phyloP scores from a whole-genome alignment of 1,140 invertebrate genomes.

The Galleria mellonella region DNA sequence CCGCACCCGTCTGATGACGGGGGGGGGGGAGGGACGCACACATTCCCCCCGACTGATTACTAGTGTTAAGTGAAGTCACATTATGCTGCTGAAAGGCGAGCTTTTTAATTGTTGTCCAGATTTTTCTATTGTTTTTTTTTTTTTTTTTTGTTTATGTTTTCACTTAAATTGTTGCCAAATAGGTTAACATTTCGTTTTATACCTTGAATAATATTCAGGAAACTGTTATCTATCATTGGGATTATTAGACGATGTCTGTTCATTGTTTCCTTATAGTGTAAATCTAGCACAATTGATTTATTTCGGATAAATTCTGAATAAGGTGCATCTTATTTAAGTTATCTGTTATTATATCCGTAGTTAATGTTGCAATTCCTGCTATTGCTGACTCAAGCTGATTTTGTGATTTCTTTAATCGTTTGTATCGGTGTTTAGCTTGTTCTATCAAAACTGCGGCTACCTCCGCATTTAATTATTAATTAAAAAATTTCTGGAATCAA shows the following conservation, averaged over 20 bases:
- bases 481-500: slow-evolving; percentile 7
- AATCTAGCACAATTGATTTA: slow-evolving; percentile 7
- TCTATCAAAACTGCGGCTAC: not conserved
- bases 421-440: not conserved
- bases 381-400: not conserved
- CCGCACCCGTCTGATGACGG: slow-evolving; percentile 4
- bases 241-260: slow-evolving; percentile 7
- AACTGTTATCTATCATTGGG: slow-evolving; percentile 9
- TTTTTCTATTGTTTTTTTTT: slow-evolving; percentile 5
- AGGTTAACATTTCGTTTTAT: slow-evolving; percentile 9
- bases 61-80: not conserved
- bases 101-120: slow-evolving; percentile 9
- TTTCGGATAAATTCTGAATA: slow-evolving; percentile 6
- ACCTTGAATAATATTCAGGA: no score
- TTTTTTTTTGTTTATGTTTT: slow-evolving; percentile 10
- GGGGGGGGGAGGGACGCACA: no score
- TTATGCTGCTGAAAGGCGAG: not conserved
- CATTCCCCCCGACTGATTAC: slow-evolving; percentile 2
- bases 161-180: slow-evolving; percentile 9
- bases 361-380: slow-evolving; percentile 1
- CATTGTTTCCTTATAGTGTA: slow-evolving; percentile 7
- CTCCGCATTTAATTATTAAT: slow-evolving; percentile 2
- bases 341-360: not conserved
- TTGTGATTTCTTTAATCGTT: not conserved
- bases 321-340: not conserved